These are phyloP conservation scores for Shargacucullia verbasci DNA, from an alignment of 2,888 invertebrate species.

Conservation along the genomic window DNA sequence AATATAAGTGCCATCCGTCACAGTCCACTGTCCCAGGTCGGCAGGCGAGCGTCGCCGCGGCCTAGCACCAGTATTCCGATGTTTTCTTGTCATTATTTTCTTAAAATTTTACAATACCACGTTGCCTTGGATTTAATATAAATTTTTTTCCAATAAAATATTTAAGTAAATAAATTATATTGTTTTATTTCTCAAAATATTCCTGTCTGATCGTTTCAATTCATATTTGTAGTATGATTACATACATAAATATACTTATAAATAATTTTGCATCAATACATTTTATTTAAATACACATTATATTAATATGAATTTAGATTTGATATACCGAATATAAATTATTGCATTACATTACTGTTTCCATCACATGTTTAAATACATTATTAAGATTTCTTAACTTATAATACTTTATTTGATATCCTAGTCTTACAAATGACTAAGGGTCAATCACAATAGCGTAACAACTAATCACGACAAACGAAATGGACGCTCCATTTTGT, in stretches of 20 bases:
- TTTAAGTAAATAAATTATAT: conserved; percentile 80
- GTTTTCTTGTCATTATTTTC: conserved; percentile 77
- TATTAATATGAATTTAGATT: no score
- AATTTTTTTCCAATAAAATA: conserved; percentile 88
- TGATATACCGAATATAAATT: no score
- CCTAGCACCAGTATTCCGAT: conserved; percentile 55
- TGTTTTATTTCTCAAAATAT: conserved; percentile 72
- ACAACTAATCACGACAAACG: no score
- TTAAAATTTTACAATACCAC: conserved; percentile 86
- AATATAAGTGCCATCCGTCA: conserved; percentile 82
- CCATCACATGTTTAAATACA: no score
- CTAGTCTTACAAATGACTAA: no score
- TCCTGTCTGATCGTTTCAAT: conserved; percentile 12
- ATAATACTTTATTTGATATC: no score
- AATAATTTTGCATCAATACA: conserved; percentile 14
- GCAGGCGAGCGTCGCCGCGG: conserved; percentile 38
- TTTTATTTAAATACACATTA: conserved; percentile 1
- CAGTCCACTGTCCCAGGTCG: conserved; percentile 48
- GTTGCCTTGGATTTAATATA: conserved; percentile 89
- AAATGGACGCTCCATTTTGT: no score
- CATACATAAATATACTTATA: conserved; percentile 19
- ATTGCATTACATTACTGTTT: no score
- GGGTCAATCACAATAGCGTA: no score
- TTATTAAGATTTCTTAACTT: no score
- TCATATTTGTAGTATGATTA: conserved; percentile 13